Percentiles rank a stretch among this genome's conserved stretches.
Conservation (phyloP, 2,797 vertebrate species). For the Semaprochilodus insignis region DNA sequence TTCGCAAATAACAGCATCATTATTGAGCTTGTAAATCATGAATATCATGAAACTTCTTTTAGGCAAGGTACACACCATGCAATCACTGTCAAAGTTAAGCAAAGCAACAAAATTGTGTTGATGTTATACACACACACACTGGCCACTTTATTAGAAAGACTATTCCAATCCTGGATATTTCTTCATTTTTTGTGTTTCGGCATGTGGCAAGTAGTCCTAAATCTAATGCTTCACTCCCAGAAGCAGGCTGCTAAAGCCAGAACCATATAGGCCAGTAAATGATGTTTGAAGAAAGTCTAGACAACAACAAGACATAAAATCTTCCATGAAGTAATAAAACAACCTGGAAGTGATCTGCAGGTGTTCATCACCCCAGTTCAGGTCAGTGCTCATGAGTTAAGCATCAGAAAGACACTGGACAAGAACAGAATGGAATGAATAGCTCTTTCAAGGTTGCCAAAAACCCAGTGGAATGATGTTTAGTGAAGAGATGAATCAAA, state of each 20-base stretch:
- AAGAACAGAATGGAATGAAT: constrained; percentile 3
- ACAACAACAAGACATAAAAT: background rate
- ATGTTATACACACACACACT: too few relatives aligned
- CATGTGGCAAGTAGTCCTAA: background rate
- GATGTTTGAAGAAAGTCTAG: background rate
- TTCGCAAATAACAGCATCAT: background rate
- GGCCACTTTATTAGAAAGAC: too few relatives aligned
- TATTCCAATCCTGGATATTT: too few relatives aligned
- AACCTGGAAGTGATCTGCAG: background rate
- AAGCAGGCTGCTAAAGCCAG: background rate
- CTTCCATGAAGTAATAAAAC: background rate
- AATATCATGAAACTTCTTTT: too few relatives aligned
- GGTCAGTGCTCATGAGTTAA: background rate
- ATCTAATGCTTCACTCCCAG: background rate
- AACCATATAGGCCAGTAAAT: background rate
- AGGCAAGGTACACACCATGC: too few relatives aligned
- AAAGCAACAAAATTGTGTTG: too few relatives aligned
- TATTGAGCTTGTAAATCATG: too few relatives aligned
- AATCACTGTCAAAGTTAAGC: too few relatives aligned
- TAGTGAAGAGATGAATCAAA: background rate
- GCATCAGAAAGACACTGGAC: background rate
- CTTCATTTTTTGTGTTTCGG: background rate
- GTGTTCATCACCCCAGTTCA: background rate
- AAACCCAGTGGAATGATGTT: background rate
- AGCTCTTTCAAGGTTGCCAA: background rate